Conservation (phyloP, 1,140 invertebrate species). For the Drosophila arizonae region DNA sequence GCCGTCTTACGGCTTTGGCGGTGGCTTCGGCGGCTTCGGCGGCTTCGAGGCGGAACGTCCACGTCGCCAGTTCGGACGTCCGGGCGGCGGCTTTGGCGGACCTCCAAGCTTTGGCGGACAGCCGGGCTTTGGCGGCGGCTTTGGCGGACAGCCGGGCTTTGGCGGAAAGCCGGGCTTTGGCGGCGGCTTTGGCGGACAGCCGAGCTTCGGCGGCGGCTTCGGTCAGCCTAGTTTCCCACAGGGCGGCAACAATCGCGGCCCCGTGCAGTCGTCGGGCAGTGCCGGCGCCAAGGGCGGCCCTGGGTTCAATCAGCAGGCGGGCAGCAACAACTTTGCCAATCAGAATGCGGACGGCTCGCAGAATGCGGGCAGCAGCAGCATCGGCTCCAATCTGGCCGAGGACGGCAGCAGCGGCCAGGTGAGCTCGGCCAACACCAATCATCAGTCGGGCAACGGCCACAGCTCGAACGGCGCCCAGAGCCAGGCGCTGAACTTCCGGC, state of each 20-base stretch:
- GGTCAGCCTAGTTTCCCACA: not conserved
- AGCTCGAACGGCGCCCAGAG: slow-evolving; percentile 61
- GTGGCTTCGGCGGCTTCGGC: slow-evolving; percentile 36
- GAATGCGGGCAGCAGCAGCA: slow-evolving; percentile 68
- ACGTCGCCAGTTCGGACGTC: slow-evolving; percentile 53
- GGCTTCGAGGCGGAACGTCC: slow-evolving; percentile 40
- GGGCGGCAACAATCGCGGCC: slow-evolving; percentile 25
- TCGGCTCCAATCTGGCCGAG: slow-evolving; percentile 70
- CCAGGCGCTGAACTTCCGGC: slow-evolving; percentile 69
- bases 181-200: not conserved
- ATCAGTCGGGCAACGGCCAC: slow-evolving; percentile 38
- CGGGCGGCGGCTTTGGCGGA: slow-evolving; percentile 35
- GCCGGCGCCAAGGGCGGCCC: slow-evolving; percentile 63
- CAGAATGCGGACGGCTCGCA: slow-evolving; percentile 50
- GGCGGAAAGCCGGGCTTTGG: not conserved
- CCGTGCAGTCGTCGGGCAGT: slow-evolving; percentile 52
- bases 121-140: not conserved
- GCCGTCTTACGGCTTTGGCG: slow-evolving; percentile 5
- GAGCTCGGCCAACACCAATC: slow-evolving; percentile 73
- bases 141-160: slow-evolving; percentile 1
- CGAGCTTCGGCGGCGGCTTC: slow-evolving; percentile 12
- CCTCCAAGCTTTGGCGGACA: not conserved
- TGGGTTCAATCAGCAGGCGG: slow-evolving; percentile 74
- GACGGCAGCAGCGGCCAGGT: slow-evolving; percentile 78
- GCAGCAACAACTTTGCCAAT: slow-evolving; percentile 71